phyloP scores from a whole-genome alignment of 2,797 vertebrate species.

The Eptatretus atami region DNA sequence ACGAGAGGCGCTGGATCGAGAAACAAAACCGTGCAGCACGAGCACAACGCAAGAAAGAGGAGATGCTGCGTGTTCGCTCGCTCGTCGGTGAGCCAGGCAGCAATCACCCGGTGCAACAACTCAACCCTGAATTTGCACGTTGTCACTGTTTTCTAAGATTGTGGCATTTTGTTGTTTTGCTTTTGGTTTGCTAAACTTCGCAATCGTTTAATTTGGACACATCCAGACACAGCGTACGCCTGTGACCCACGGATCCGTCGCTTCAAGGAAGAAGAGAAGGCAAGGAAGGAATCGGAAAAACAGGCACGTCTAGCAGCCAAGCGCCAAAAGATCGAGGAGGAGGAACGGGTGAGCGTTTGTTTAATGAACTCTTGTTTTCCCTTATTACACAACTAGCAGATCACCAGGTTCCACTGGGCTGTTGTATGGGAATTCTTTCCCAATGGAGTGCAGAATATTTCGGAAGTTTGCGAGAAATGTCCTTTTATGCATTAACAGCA shows the following conservation, averaged over 20 bases:
- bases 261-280: conserved; percentile 90
- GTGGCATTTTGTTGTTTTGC: conserved; percentile 6
- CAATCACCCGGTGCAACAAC: no score
- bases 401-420: no score
- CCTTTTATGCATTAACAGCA: no score
- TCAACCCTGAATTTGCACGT: no score
- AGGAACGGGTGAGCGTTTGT: conserved; percentile 32
- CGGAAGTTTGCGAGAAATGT: no score
- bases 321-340: conserved; percentile 67
- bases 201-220: conserved; percentile 6
- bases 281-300: conserved; percentile 87
- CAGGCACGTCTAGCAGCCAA: conserved; percentile 81
- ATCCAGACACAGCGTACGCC: conserved; percentile 68
- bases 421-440: no score
- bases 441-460: no score
- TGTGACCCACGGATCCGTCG: conserved; percentile 89
- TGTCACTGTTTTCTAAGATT: background rate
- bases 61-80: conserved; percentile 88
- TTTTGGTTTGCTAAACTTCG: background rate
- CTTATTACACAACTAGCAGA: no score
- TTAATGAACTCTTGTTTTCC: background rate
- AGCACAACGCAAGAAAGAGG: conserved; percentile 77
- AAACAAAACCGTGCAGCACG: conserved; percentile 83
- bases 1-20: conserved; percentile 88
- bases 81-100: conserved; percentile 35